These are phyloP conservation scores for Diorhabda elongata DNA, from an alignment of 1,140 invertebrate species.

Conservation along the genomic window DNA sequence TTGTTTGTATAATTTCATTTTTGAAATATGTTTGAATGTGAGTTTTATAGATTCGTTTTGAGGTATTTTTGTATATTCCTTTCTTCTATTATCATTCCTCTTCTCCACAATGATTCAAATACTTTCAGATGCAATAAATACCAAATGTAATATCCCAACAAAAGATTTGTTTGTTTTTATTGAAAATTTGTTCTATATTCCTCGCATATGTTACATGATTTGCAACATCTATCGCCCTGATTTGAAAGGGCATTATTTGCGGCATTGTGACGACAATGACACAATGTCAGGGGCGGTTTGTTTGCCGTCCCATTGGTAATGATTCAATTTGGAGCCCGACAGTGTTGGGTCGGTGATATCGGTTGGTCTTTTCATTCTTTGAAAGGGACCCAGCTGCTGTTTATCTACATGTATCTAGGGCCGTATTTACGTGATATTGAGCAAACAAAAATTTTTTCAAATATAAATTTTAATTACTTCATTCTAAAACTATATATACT, in stretches of 20 bases:
- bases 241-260: conserved; percentile 28
- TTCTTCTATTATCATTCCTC: too few species aligned
- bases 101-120: too few species aligned
- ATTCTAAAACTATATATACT: too few species aligned
- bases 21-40: too few species aligned
- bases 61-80: too few species aligned
- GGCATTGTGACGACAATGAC: conserved; percentile 36
- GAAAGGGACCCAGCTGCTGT: conserved; percentile 33
- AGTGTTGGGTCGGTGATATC: background rate
- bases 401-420: conserved; percentile 20
- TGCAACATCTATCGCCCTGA: conserved; percentile 11
- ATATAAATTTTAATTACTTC: too few species aligned
- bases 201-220: conserved; percentile 30
- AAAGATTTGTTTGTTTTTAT: conserved; percentile 13
- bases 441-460: too few species aligned
- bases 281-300: conserved; percentile 43
- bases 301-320: conserved; percentile 45
- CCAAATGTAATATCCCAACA: background rate
- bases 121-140: too few species aligned
- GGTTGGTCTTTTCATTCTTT: conserved; percentile 44
- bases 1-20: too few species aligned
- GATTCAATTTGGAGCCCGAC: conserved; percentile 46
- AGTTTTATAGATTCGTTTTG: too few species aligned
- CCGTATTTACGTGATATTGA: background rate
- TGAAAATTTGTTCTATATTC: conserved; percentile 3